Conservation (phyloP, 2,113 vertebrate genomes). For the Seriola aureovittata region DNA sequence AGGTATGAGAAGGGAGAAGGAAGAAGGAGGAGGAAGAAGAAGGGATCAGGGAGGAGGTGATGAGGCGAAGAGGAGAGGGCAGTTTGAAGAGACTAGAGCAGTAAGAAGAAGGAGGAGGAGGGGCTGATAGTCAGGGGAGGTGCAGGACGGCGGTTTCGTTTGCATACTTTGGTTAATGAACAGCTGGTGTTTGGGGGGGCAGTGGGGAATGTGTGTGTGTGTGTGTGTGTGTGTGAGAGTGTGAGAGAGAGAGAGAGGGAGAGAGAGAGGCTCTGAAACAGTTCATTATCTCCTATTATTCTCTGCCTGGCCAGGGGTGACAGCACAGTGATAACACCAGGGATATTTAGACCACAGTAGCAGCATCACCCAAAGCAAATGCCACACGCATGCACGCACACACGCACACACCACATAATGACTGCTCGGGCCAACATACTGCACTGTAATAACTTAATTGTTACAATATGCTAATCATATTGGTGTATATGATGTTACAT, state of each 20-base stretch:
- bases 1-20: neutral
- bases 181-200: conserved; percentile 81
- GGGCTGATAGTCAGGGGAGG: conserved; percentile 71
- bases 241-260: neutral
- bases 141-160: conserved; percentile 77
- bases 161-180: conserved; percentile 93
- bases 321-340: conserved; percentile 76
- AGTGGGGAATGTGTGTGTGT: conserved; percentile 17
- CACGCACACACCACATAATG: conserved; percentile 36
- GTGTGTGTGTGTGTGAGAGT: conserved; percentile 39
- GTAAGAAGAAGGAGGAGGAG: conserved; percentile 53
- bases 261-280: conserved; percentile 61
- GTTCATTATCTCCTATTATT: conserved; percentile 83
- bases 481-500: neutral
- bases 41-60: conserved; percentile 30
- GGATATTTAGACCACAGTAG: conserved; percentile 69
- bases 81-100: conserved; percentile 34
- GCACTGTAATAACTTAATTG: neutral
- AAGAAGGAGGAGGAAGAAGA: neutral
- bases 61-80: conserved; percentile 42
- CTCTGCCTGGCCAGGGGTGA: conserved; percentile 87
- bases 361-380: conserved; percentile 68
- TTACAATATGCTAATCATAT: neutral
- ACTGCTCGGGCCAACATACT: neutral
- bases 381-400: conserved; percentile 25